Base-by-base conservation (phyloP, 2,888 invertebrate genomes). In the Stictocephala bisonia region DNA sequence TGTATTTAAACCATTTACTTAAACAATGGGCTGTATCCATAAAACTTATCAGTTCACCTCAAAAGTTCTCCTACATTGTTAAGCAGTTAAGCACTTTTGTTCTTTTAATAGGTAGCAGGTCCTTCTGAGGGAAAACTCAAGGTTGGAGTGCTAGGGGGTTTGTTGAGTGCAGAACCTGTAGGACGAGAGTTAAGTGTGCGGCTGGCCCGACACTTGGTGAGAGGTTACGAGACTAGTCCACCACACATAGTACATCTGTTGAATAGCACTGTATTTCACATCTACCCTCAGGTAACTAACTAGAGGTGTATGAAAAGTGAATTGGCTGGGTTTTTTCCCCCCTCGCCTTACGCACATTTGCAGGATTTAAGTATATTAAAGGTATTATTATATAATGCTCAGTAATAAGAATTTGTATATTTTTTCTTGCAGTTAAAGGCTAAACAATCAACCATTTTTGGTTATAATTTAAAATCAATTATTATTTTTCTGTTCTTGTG, bases 171-270 rank as follows among this genome's bases (percentile, higher is more conserved):
- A 0, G 92, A 96, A 81, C 93, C 94, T 0, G 85, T 93, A 15
- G 95, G 96, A 0, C 89, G 96, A 69, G 97, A 97, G 84, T 86
- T 97, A 74, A 84, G 92, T 0, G 81, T 96, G 0, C 91, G 96
- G 83, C 87, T 97, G 78, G 93, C 93, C 0, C 88, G 94, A 0
- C 96, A 97, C 84, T 84, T 97, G 20, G 84, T 92, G 24, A 89
- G 88, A 68, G 95, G 93, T 0, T 89, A 91, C 81, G 85, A 86
- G 51, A 86, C 90, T 68, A 89, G 89, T 26, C 91, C 95, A 80
- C 90, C 90, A 0, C 82, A 86, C 0, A 89, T 93, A 76, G 82
- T 86, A 44, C 84, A 85, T 20, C 83, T 97, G 13, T 82, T 97
- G 3, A 85, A 91, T 64, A 90, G 90, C 77, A 86, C 91, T 0